A percentile compares a stretch with the other conserved stretches of the same genome.
These are phyloP conservation scores for Eurytoma californica DNA, from an alignment of 2,888 invertebrate species.

Conservation along the genomic window DNA sequence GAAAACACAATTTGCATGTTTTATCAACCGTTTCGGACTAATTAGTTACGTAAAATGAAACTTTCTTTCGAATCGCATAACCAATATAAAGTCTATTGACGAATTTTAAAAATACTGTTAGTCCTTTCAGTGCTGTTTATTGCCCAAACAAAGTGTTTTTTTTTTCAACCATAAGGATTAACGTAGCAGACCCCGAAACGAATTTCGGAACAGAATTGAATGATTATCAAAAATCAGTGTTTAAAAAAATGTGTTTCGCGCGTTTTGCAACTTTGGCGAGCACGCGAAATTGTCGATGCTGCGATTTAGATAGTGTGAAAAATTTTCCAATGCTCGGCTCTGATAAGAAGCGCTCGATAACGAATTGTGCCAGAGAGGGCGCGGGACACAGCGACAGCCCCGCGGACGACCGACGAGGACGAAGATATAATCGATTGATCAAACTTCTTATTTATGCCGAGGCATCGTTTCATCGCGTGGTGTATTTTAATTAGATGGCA, in stretches of 20 bases:
- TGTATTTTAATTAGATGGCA: constrained; percentile 12
- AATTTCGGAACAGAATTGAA: no score
- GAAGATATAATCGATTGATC: constrained; percentile 48
- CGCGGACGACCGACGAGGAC: constrained; percentile 43
- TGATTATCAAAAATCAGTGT: no score
- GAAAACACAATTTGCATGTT: no score
- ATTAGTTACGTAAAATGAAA: no score
- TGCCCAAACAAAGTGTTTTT: no score
- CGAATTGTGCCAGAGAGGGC: constrained; percentile 35
- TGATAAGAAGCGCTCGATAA: constrained; percentile 53
- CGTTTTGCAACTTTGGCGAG: constrained; percentile 29
- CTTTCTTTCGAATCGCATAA: no score
- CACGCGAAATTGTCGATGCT: constrained; percentile 34
- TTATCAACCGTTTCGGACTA: no score
- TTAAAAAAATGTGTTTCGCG: background rate
- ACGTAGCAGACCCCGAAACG: no score
- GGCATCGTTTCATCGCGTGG: constrained; percentile 15
- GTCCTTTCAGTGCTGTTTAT: no score
- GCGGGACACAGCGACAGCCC: background rate
- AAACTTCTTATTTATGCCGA: constrained; percentile 23
- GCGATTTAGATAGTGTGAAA: constrained; percentile 55
- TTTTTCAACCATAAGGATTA: no score
- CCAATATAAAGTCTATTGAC: no score
- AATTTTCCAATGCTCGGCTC: constrained; percentile 52
- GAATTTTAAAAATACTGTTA: no score